A percentile compares a stretch with the other conserved stretches of the same genome.
These are phyloP conservation scores for Vireo altiloquus DNA, from an alignment of 2,113 vertebrate species.

Conservation along the genomic window DNA sequence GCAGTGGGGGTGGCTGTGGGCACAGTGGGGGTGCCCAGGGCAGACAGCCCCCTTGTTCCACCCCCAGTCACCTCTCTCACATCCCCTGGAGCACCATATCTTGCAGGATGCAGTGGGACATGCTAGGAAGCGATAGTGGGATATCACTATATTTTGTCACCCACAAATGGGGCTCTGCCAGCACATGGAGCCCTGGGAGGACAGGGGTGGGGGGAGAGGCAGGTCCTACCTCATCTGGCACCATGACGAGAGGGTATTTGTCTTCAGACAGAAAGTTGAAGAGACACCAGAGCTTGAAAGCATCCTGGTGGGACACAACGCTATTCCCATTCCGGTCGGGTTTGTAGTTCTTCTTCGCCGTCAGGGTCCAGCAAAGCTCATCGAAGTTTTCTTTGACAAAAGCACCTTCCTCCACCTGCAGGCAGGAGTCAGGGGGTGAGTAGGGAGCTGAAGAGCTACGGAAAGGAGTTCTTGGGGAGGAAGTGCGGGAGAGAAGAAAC, in stretches of 20 bases:
- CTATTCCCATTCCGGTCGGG: constrained; percentile 74
- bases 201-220: background rate
- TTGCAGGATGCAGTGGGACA: background rate
- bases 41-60: background rate
- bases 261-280: constrained; percentile 98
- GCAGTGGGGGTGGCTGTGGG: background rate
- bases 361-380: constrained; percentile 95
- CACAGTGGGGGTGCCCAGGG: background rate
- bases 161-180: background rate
- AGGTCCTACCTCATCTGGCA: constrained; percentile 88
- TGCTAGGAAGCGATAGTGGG: background rate
- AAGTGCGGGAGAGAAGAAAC: background rate
- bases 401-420: constrained; percentile 87
- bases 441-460: accelerated
- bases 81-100: background rate
- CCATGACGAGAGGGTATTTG: constrained; percentile 94
- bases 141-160: background rate
- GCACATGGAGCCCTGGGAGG: background rate
- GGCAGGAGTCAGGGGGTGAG: background rate
- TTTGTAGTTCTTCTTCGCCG: constrained; percentile 93
- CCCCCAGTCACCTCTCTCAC: background rate
- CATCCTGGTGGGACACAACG: constrained; percentile 81
- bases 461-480: background rate
- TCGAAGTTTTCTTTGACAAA: constrained; percentile 92
- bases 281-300: constrained; percentile 94